These are phyloP conservation scores for Petrosia ficiformis DNA, from an alignment of 37 sponge, comb jelly and placozoan genomes.

Conservation along the genomic window DNA sequence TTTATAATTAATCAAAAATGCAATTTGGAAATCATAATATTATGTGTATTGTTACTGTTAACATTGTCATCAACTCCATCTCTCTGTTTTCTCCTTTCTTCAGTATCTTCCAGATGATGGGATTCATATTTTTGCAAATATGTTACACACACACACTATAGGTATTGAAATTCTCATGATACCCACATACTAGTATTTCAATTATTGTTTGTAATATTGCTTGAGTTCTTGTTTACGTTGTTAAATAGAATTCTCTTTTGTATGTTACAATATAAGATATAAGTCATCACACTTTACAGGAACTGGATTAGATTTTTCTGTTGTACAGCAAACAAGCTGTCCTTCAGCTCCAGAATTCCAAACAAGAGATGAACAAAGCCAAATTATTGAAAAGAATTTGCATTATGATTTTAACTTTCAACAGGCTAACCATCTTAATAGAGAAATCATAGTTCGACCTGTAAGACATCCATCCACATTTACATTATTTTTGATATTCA, in stretches of 20 bases:
- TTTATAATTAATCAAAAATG: no score
- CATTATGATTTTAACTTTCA: conserved; percentile 77
- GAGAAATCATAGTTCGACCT: conserved; percentile 15
- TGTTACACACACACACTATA: conserved; percentile 30
- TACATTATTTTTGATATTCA: conserved; percentile 5
- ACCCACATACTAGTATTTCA: no score
- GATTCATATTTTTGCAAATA: conserved; percentile 37
- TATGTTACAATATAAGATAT: not conserved
- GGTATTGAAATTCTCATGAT: no score
- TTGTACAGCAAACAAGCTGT: no score
- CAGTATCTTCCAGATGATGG: conserved; percentile 31
- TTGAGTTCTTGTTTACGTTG: no score
- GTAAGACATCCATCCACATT: conserved; percentile 21
- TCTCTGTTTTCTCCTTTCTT: not conserved
- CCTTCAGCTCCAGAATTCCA: no score
- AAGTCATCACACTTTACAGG: not conserved
- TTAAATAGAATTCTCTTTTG: no score
- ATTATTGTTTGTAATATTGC: not conserved
- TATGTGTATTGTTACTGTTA: no score
- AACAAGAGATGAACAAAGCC: no score
- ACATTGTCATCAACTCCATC: no score
- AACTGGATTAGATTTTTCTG: not conserved
- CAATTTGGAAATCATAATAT: no score
- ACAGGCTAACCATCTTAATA: conserved; percentile 15
- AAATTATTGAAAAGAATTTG: conserved; percentile 39